Percentiles rank a stretch among this genome's conserved stretches.
Evolutionary conservation across 1,140 invertebrate genomes (phyloP).

Genomic region (Pantala flavescens): DNA sequence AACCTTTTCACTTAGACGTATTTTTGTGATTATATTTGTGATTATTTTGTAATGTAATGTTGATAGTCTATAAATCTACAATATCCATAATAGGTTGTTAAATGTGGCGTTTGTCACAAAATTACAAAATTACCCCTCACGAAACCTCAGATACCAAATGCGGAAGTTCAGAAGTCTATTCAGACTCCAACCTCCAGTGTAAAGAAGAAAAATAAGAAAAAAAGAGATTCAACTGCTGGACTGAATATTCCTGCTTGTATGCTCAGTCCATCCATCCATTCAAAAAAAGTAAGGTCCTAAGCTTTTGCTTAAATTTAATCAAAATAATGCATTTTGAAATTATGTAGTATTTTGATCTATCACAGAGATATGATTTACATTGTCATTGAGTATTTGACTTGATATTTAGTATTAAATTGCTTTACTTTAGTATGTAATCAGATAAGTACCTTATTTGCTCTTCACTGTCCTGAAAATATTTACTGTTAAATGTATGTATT

Average conservation of each 20-base stretch:
- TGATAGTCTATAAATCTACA: too few relatives aligned
- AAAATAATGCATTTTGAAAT: background rate
- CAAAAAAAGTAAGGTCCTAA: too few relatives aligned
- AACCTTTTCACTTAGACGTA: background rate
- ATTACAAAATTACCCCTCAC: conserved; percentile 11
- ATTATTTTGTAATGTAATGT: background rate
- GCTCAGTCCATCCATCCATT: background rate
- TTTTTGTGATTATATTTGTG: background rate
- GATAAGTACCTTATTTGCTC: too few relatives aligned
- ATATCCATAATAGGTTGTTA: conserved; percentile 22
- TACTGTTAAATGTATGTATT: too few relatives aligned
- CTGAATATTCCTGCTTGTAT: conserved; percentile 19
- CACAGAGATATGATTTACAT: background rate
- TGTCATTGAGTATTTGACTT: background rate
- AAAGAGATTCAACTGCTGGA: conserved; percentile 24
- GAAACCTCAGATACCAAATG: conserved; percentile 16
- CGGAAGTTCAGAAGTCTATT: background rate
- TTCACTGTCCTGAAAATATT: too few relatives aligned
- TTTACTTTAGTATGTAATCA: background rate
- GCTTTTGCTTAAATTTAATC: background rate
- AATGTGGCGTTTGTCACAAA: conserved; percentile 25
- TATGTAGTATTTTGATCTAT: background rate
- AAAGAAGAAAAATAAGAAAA: conserved; percentile 10
- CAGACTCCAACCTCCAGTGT: background rate
- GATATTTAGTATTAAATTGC: background rate